Evolutionary conservation across 2,888 invertebrate species (phyloP).

Genomic region (Periphyllus acericola): DNA sequence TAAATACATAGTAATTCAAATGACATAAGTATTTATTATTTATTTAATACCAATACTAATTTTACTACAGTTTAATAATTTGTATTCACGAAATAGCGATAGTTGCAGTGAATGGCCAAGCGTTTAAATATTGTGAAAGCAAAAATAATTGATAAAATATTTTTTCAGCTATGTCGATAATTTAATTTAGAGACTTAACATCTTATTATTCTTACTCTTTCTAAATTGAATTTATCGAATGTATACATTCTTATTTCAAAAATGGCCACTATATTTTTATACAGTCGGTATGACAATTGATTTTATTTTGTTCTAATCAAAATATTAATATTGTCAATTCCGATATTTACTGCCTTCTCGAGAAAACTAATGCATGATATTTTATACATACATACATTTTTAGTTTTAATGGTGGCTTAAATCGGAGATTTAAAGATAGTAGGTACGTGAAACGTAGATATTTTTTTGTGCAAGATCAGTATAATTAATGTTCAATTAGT

Average conservation of each 20-base stretch:
- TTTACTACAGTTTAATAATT: neutral
- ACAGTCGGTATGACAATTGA: neutral
- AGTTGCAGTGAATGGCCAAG: neutral
- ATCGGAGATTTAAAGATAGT: too few relatives aligned
- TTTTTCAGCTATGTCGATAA: too few relatives aligned
- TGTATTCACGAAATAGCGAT: neutral
- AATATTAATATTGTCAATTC: neutral
- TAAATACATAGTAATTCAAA: neutral
- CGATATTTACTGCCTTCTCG: neutral
- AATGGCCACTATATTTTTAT: neutral
- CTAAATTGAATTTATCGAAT: too few relatives aligned
- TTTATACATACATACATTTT: neutral
- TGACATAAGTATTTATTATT: neutral
- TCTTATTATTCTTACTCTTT: too few relatives aligned
- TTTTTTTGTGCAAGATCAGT: too few relatives aligned
- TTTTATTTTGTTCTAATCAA: neutral
- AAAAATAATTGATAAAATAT: too few relatives aligned
- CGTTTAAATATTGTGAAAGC: neutral
- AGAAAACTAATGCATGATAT: too few relatives aligned
- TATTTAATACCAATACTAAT: neutral
- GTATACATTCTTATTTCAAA: too few relatives aligned
- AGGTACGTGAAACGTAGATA: too few relatives aligned
- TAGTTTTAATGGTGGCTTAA: neutral
- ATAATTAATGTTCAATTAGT: too few relatives aligned
- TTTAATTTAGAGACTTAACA: too few relatives aligned